A percentile compares a stretch with the other conserved stretches of the same genome.
These are phyloP conservation scores for Lasius fuliginosus DNA, from an alignment of 2,888 invertebrate species.

Conservation along the genomic window DNA sequence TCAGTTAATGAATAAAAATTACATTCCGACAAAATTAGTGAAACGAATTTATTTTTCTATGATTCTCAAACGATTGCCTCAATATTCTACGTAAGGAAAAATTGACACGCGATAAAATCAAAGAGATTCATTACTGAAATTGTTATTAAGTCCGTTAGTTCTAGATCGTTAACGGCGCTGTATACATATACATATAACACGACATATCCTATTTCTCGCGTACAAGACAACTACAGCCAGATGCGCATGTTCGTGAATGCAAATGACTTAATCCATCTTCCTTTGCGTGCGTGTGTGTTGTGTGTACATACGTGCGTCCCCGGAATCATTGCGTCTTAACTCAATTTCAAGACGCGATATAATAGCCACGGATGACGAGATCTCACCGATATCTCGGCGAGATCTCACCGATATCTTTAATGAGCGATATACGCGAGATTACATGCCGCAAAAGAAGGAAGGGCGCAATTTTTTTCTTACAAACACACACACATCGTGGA, in stretches of 20 bases:
- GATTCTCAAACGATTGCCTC: not conserved
- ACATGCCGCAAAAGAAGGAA: not conserved
- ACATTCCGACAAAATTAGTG: too few species aligned
- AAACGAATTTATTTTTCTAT: not conserved
- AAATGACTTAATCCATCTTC: slow-evolving; percentile 56
- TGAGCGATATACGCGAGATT: slow-evolving; percentile 10
- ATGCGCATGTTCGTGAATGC: slow-evolving; percentile 48
- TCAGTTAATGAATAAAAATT: not conserved
- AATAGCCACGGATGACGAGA: slow-evolving; percentile 33
- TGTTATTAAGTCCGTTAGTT: not conserved
- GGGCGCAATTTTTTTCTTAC: slow-evolving; percentile 55
- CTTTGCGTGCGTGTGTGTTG: not conserved
- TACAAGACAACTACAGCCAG: slow-evolving; percentile 39
- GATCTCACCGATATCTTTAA: slow-evolving; percentile 40
- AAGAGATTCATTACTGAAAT: not conserved
- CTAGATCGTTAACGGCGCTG: not conserved
- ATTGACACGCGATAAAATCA: not conserved
- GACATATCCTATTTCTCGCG: slow-evolving; percentile 34
- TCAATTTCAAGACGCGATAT: slow-evolving; percentile 45
- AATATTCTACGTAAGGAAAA: not conserved
- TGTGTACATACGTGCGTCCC: not conserved
- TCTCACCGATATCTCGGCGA: slow-evolving; percentile 38
- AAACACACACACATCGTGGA: slow-evolving; percentile 47
- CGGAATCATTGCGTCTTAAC: slow-evolving; percentile 40
- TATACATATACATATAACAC: not conserved